Conservation (phyloP, 2,888 invertebrate species). For the Apotomis capreana region DNA sequence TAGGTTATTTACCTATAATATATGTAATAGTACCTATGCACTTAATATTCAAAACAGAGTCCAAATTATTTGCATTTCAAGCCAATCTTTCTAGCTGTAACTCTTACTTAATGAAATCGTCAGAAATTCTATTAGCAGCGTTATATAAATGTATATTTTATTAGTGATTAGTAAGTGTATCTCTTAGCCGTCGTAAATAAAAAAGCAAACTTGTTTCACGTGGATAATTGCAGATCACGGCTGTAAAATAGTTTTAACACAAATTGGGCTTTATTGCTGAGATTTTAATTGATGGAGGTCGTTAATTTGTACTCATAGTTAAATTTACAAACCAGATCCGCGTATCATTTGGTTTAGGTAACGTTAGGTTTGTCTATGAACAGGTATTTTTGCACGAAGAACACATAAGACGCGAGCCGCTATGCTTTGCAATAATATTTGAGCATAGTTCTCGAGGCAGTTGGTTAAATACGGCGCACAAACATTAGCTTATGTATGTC, state of each 20-base stretch:
- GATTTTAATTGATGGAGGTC: constrained; percentile 18
- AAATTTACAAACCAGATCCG: constrained; percentile 11
- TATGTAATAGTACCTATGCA: too few species aligned
- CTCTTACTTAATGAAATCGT: neutral
- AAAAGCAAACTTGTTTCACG: constrained; percentile 20
- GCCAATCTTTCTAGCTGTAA: neutral
- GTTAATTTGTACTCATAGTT: constrained; percentile 13
- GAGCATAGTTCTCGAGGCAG: constrained; percentile 33
- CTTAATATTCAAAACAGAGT: neutral
- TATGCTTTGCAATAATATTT: constrained; percentile 38
- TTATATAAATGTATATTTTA: constrained; percentile 11
- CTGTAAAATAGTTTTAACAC: constrained; percentile 25
- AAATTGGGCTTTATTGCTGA: constrained; percentile 18
- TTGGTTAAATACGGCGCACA: constrained; percentile 38
- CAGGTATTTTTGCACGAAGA: constrained; percentile 13
- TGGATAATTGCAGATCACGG: constrained; percentile 23
- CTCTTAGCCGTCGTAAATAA: constrained; percentile 15
- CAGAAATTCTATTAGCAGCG: neutral
- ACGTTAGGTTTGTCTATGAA: constrained; percentile 5
- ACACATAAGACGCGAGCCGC: constrained; percentile 8
- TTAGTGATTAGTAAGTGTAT: constrained; percentile 7
- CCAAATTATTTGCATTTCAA: neutral
- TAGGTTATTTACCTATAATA: too few species aligned
- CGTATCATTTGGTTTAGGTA: constrained; percentile 7
- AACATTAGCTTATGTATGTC: constrained; percentile 37